Conservation (phyloP, 2,113 vertebrate species). For the Perca flavescens region DNA sequence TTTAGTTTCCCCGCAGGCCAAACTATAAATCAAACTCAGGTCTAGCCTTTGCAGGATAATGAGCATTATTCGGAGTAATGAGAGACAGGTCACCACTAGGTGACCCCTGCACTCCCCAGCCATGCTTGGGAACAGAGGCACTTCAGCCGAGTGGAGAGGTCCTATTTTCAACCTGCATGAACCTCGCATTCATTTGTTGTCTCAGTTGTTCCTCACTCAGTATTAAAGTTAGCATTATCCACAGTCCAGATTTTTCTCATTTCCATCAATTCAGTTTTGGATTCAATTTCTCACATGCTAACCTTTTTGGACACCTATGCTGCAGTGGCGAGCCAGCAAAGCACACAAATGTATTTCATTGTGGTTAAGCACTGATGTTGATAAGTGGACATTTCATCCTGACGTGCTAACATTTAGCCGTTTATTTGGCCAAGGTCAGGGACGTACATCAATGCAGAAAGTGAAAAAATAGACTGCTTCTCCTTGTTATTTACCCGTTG, state of each 20-base stretch:
- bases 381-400: slow-evolving; percentile 43
- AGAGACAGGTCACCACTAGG: slow-evolving; percentile 61
- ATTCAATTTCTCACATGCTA: slow-evolving; percentile 12
- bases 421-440: slow-evolving; percentile 54
- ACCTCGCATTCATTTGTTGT: slow-evolving; percentile 27
- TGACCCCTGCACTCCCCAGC: slow-evolving; percentile 55
- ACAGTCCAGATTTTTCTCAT: slow-evolving; percentile 54
- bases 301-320: not conserved
- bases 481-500: slow-evolving; percentile 71
- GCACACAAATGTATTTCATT: slow-evolving; percentile 26
- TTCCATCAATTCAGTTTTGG: slow-evolving; percentile 20
- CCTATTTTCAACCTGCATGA: slow-evolving; percentile 46
- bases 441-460: slow-evolving; percentile 56
- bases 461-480: slow-evolving; percentile 67
- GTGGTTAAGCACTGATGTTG: slow-evolving; percentile 31
- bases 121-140: slow-evolving; percentile 25
- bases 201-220: slow-evolving; percentile 17
- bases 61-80: slow-evolving; percentile 79
- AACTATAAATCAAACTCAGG: slow-evolving; percentile 72
- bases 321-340: slow-evolving; percentile 26
- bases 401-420: slow-evolving; percentile 42
- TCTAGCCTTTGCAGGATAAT: slow-evolving; percentile 68
- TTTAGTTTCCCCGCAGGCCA: slow-evolving; percentile 61
- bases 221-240: slow-evolving; percentile 25
- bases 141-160: slow-evolving; percentile 40